Evolutionary conservation across 2,113 vertebrate species (phyloP).

Genomic region (Cinclus mexicanus): DNA sequence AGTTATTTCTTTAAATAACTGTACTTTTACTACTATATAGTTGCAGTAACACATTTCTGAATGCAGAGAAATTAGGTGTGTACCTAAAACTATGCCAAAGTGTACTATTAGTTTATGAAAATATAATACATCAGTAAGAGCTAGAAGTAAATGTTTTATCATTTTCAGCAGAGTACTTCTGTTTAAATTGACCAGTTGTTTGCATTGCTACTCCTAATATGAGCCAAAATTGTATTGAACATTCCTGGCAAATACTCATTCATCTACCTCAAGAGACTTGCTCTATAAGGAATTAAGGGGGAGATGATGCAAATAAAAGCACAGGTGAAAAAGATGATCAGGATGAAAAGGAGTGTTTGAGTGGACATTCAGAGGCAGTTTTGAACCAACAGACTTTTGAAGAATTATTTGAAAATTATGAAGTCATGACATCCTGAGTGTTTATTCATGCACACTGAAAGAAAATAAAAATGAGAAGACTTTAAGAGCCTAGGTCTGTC

Average conservation of each 20-base stretch:
- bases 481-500: background rate
- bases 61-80: background rate
- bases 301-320: background rate
- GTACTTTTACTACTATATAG: background rate
- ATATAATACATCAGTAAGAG: background rate
- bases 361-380: background rate
- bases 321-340: background rate
- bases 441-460: background rate
- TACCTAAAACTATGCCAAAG: background rate
- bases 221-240: background rate
- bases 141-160: background rate
- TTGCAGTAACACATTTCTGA: background rate
- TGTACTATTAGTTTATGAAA: background rate
- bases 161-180: background rate
- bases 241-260: background rate
- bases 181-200: background rate
- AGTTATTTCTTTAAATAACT: background rate
- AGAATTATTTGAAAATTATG: background rate
- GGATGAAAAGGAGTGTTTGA: background rate
- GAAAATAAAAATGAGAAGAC: background rate
- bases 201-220: background rate
- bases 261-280: background rate
- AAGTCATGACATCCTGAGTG: background rate
- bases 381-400: background rate
- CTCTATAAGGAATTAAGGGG: background rate